Base-by-base conservation (phyloP, 2,888 invertebrate genomes). In the Matsumyia berberina region DNA sequence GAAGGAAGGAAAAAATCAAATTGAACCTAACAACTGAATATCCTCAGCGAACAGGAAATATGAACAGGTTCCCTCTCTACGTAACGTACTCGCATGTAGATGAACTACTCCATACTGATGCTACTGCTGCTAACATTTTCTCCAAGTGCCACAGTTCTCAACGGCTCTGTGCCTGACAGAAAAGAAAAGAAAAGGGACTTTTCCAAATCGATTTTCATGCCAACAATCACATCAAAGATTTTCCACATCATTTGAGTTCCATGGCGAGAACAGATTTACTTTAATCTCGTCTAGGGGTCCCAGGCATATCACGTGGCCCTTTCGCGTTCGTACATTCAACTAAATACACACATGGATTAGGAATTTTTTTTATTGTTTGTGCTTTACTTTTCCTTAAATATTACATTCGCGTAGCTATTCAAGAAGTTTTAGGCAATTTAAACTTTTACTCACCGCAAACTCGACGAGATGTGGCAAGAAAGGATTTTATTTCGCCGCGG, bases 151-250 rank as follows among this genome's bases (percentile, higher is more conserved):
- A n/a, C 17, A 29, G n/a, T 12, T n/a, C 35, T 24, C n/a, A 5
- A 33, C 11, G n/a, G 35, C 55, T 24, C 24, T 24, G 24, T 24
- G 24, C 24, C 1, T 24, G 17, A 29, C 15, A 19, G 5, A 35
- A 19, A 9, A 15, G 35, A 49, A 29, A 58, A 42, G 67, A 12
- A 67, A 76, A 58, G 33, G 51, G 62, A 69, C 69, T 69, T 77
- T 67, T 39, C 11, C 58, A 35, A 76, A 77, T 77, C 77, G 77
- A 77, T 77, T 77, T 69, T 77, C 60, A 77, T 77, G 69, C 44
- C 77, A 77, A 69, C 58, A 77, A 69, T 77, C 77, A 77, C 69
- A 69, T 60, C 77, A 69, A 73, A 67, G 60, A 69, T 77, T 77
- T 77, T 77, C 69, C 67, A 69, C 77, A 53, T 60, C 77, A 77